These are phyloP conservation scores for Monochamus alternatus DNA, from an alignment of 2,888 invertebrate species.

Conservation along the genomic window DNA sequence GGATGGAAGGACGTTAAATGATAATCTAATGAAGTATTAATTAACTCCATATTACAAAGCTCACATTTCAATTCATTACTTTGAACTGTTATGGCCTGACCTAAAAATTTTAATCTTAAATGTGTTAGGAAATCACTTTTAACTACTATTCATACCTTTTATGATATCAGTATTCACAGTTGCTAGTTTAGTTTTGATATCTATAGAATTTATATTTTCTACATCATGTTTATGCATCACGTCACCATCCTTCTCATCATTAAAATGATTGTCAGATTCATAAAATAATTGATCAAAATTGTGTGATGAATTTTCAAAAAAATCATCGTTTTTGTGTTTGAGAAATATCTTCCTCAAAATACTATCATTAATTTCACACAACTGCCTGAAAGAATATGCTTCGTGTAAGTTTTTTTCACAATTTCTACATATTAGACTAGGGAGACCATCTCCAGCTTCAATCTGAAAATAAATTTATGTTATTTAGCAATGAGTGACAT, in stretches of 20 bases:
- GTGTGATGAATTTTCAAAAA: slow-evolving; percentile 9
- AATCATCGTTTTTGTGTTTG: slow-evolving; percentile 11
- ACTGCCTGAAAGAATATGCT: slow-evolving; percentile 26
- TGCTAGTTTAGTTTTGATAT: neutral
- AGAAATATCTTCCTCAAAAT: slow-evolving; percentile 14
- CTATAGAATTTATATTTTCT: neutral
- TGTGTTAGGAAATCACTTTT: neutral
- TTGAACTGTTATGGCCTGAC: slow-evolving; percentile 21
- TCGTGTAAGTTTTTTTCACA: slow-evolving; percentile 20
- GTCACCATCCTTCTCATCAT: slow-evolving; percentile 2
- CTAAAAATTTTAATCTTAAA: slow-evolving; percentile 12
- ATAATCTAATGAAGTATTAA: slow-evolving; percentile 40
- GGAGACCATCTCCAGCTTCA: slow-evolving; percentile 20
- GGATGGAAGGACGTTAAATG: slow-evolving; percentile 53
- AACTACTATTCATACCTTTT: slow-evolving; percentile 1
- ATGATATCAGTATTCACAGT: neutral
- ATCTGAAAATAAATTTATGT: slow-evolving; percentile 9
- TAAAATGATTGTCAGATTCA: slow-evolving; percentile 15
- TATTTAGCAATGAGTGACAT: too few relatives aligned
- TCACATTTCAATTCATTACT: slow-evolving; percentile 29
- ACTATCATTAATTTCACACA: slow-evolving; percentile 27
- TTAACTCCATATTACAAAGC: slow-evolving; percentile 43
- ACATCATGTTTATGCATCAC: neutral
- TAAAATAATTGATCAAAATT: neutral
- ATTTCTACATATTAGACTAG: slow-evolving; percentile 15